Percentiles rank a stretch among this genome's conserved stretches.
phyloP scores from a whole-genome alignment of 2,113 vertebrate genomes.

The cat (Felis catus) region F.catus_Fca126_mat1.0 CM031418.1:124982001-124982500 shows the following conservation, averaged over 20 bases:
- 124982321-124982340: background rate
- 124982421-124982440: background rate
- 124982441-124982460: background rate
- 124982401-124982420: constrained; percentile 3
- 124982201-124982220: background rate
- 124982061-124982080: constrained; percentile 27
- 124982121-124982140: constrained; percentile 19
- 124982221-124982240: background rate
- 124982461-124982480: background rate
- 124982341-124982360: background rate
- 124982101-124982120: background rate
- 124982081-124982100: background rate
- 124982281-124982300: background rate
- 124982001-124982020: constrained; percentile 8
- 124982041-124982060: constrained; percentile 40
- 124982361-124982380: background rate
- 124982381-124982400: background rate
- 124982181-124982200: background rate
- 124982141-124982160: background rate
- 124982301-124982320: background rate
- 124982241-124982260: background rate
- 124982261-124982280: constrained; percentile 32
- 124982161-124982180: background rate
- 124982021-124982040: background rate
- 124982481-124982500: background rate